Evolutionary conservation across 2,797 vertebrate species (phyloP).

Genomic region (Chrosomus eos): DNA sequence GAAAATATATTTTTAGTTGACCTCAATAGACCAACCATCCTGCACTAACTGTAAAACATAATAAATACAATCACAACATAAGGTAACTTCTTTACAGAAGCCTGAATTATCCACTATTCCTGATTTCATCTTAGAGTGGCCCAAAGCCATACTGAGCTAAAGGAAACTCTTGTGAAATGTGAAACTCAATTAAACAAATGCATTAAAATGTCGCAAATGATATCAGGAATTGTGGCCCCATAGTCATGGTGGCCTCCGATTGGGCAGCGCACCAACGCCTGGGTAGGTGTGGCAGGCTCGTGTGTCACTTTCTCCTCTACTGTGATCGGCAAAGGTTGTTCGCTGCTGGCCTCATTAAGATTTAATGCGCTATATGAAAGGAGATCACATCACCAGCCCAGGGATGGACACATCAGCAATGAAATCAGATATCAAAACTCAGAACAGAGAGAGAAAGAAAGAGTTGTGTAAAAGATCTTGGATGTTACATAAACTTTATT

Average conservation of each 20-base stretch:
- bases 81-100: neutral
- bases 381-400: constrained; percentile 37
- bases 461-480: constrained; percentile 4
- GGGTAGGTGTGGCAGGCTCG: constrained; percentile 13
- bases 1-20: neutral
- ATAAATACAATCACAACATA: neutral
- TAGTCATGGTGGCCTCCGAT: neutral
- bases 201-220: neutral
- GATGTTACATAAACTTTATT: constrained; percentile 1
- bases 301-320: constrained; percentile 28
- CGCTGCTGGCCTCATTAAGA: constrained; percentile 45
- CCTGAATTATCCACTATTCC: neutral
- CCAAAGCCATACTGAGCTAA: neutral
- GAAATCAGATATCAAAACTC: constrained; percentile 39
- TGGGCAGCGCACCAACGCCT: neutral
- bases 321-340: constrained; percentile 28
- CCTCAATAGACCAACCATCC: neutral
- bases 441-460: neutral
- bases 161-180: neutral
- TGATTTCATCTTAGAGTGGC: neutral
- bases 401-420: constrained; percentile 28
- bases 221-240: neutral
- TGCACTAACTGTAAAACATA: neutral
- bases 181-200: constrained; percentile 11
- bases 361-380: constrained; percentile 52